Evolutionary conservation across 2,113 vertebrate species (phyloP), one percentile per base, ranked within the genome.

Genomic region (Nestor notabilis): DNA sequence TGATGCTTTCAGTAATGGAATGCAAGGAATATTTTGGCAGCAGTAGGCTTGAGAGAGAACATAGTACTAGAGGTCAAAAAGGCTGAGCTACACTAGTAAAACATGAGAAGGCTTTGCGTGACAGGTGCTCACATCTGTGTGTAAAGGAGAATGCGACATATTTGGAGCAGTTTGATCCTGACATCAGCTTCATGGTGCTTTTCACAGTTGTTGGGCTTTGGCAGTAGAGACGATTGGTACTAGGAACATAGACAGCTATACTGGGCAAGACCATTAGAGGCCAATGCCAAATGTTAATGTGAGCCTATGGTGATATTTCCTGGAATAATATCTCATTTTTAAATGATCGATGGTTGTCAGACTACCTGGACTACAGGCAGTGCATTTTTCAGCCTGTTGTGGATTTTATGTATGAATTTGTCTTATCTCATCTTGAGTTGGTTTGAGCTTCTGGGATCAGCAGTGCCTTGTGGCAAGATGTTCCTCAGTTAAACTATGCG

Each of bases 141-240:
- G 4, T 95, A 31, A 70, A 82, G 72, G 43, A 94, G 44, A 92
- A 11, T 39, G 35, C 65, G 69, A 37, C 12, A 4, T 63, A 43
- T 75, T 83, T 78, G 83, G 69, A 94, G 72, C 47, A 79, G 55
- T 75, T 93, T 75, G 87, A 82, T 94, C 35, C 33, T 89, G 81
- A 69, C 83, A 50, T 91, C n/a, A 60, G 56, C 50, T 68, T 93
- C 5, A 1, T 58, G 52, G 17, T 87, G 39, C 50, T 94, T 94
- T 89, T 91, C 76, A n/a, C 43, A 43, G 60, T 94, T 93, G 75
- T 80, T 95, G 55, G 55, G 33, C n/a, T 96, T 94, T 93, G 83
- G 91, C 81, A 87, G 69, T 78, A 29, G 72, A 55, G 80, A 24
- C 79, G 89, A 60, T 46, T 95, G 60, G 50, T 81, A 39, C 39